Evolutionary conservation across 23 tunicate genomes (phyloP), one percentile per base, ranked within the genome.

Genomic region (Phallusia fumigata): DNA sequence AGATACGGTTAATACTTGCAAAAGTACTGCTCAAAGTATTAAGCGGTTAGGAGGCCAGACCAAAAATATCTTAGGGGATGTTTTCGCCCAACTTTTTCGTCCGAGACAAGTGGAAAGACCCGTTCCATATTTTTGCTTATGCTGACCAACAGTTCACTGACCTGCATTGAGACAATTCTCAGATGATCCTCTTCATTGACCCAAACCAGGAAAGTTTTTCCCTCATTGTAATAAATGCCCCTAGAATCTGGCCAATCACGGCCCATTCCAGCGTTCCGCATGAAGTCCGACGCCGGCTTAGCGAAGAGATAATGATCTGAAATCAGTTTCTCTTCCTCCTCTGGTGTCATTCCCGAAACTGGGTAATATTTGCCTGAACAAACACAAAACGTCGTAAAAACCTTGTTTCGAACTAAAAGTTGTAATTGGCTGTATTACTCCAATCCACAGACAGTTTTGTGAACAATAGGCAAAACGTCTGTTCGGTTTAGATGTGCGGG

Each of bases 161-260:
- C 88, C 87, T 84, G 81, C 87, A 84, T 84, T 31, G 87, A 84
- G 13, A 84, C 76, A 52, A 84, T 76, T 24, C 87, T 52, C 31
- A 84, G 32, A 33, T 84, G 87, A 36, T 84, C 87, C 30, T 76
- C 87, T 76, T 84, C 87, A 64, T 83, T 83, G 2, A 83, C 80
- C 86, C 86, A 83, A 16, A 83, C 76, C 11, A 83, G 36, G 75
- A 84, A 84, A 10, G 32, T 34, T 32, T 76, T 76, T 77, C 51
- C 81, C 22, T 33, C 30, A 81, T 84, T 84, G 64, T 31, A 36
- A 26, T 75, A 76, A 31, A 84, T 77, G 51, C 87, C 87, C 53
- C 87, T 52, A 5, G 87, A 80, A 40, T 84, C 87, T 16, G 87
- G 81, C 87, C 87, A 84, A 53, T 84, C 87, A 30, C 87, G 79